Percentiles rank a stretch among this genome's conserved stretches.
phyloP scores from a whole-genome alignment of 2,888 invertebrate genomes.

The Poecilobothrus nobilitatus region DNA sequence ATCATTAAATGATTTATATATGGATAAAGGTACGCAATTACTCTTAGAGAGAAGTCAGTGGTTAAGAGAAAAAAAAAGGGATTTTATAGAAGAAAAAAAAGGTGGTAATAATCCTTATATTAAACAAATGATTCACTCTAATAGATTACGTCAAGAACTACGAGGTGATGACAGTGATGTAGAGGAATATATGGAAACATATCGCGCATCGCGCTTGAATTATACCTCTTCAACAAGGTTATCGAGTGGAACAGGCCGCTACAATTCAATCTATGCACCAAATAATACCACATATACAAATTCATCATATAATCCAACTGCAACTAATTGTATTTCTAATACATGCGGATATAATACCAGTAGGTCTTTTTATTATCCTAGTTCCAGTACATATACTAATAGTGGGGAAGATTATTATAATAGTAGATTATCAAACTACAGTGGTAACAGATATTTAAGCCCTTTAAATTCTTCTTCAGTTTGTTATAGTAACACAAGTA shows the following conservation, averaged over 20 bases:
- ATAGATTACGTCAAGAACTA: slow-evolving; percentile 22
- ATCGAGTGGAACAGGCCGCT: slow-evolving; percentile 23
- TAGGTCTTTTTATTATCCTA: slow-evolving; percentile 8
- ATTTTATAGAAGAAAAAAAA: slow-evolving; percentile 42
- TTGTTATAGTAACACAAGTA: slow-evolving; percentile 25
- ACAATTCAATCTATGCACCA: slow-evolving; percentile 1
- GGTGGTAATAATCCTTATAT: slow-evolving; percentile 43
- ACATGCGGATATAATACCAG: slow-evolving; percentile 16
- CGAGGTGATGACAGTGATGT: slow-evolving; percentile 22
- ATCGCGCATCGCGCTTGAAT: slow-evolving; percentile 29
- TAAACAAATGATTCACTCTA: slow-evolving; percentile 34
- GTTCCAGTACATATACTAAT: slow-evolving; percentile 7
- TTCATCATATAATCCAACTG: slow-evolving; percentile 21
- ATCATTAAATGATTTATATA: slow-evolving; percentile 18
- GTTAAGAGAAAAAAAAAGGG: slow-evolving; percentile 39
- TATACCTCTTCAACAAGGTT: slow-evolving; percentile 17
- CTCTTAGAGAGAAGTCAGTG: slow-evolving; percentile 40
- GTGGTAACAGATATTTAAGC: slow-evolving; percentile 7
- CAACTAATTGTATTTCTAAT: slow-evolving; percentile 18
- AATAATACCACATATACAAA: slow-evolving; percentile 24
- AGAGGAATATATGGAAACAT: slow-evolving; percentile 30
- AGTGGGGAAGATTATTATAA: not conserved
- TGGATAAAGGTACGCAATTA: slow-evolving; percentile 35
- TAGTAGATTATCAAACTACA: not conserved
- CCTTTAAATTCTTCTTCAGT: slow-evolving; percentile 16